Evolutionary conservation across 2,113 vertebrate species (phyloP).

Genomic region (Hippoglossus stenolepis): DNA sequence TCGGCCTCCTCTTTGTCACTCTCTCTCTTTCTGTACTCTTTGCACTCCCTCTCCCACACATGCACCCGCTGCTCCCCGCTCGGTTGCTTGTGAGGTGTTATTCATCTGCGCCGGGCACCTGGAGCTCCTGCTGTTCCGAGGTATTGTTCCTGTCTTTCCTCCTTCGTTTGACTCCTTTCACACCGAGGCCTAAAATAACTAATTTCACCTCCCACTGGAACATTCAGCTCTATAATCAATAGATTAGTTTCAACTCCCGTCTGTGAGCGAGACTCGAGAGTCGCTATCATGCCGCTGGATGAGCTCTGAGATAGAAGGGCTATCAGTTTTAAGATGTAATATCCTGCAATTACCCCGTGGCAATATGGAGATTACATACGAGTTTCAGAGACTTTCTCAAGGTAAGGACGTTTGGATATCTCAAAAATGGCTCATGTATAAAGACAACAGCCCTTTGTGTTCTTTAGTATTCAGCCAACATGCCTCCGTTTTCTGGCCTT

Average conservation of each 20-base stretch:
- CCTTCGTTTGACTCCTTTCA: conserved; percentile 45
- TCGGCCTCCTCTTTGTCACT: not conserved
- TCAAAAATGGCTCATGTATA: not conserved
- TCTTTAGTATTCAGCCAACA: conserved; percentile 28
- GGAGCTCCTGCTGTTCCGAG: conserved; percentile 60
- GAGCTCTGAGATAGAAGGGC: not conserved
- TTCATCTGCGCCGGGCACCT: conserved; percentile 43
- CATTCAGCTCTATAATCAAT: conserved; percentile 70
- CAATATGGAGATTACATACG: conserved; percentile 4
- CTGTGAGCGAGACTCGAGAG: conserved; percentile 19
- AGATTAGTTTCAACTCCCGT: conserved; percentile 63
- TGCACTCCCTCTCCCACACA: conserved; percentile 13
- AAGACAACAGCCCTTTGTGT: not conserved
- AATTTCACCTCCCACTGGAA: conserved; percentile 67
- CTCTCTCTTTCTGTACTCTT: not conserved
- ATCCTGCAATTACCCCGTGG: conserved; percentile 13
- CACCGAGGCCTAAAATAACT: conserved; percentile 69
- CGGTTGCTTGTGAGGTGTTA: conserved; percentile 48
- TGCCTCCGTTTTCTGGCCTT: conserved; percentile 25
- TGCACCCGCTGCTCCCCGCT: conserved; percentile 33
- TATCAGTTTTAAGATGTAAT: conserved; percentile 8
- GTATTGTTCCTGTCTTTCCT: conserved; percentile 58
- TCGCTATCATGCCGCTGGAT: conserved; percentile 11
- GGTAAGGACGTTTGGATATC: not conserved
- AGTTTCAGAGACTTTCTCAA: not conserved